Conservation (phyloP, 2,113 vertebrate species). For the Eptatretus burgeri region DNA sequence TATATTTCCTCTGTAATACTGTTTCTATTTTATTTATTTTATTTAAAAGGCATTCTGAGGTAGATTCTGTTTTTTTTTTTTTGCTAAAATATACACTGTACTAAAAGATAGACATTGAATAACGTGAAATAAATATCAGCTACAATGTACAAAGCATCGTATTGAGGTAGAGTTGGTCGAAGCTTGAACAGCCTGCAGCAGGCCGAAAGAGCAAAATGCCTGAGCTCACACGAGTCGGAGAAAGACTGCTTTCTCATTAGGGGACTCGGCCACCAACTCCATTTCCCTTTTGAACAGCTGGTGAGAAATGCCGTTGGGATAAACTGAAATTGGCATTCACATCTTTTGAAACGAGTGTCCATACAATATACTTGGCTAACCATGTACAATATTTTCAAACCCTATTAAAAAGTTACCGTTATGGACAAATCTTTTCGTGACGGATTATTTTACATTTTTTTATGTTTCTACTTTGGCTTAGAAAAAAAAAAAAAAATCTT, state of each 20-base stretch:
- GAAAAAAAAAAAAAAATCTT: no score
- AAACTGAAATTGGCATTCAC: background rate
- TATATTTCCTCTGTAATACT: background rate
- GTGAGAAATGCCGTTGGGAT: no score
- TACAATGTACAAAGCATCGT: conserved; percentile 4
- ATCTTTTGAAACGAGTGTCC: background rate
- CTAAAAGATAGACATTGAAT: conserved; percentile 1
- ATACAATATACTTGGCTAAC: background rate
- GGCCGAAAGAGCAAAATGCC: background rate
- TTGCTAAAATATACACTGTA: background rate
- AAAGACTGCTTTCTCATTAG: background rate
- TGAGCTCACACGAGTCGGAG: background rate
- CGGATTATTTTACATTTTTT: no score
- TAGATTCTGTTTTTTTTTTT: background rate
- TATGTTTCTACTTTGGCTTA: no score
- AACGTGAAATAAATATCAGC: conserved; percentile 4
- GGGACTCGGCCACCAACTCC: background rate
- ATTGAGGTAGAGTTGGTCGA: conserved; percentile 1
- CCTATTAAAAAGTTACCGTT: no score
- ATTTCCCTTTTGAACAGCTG: no score
- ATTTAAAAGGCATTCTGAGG: conserved; percentile 3
- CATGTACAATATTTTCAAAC: no score
- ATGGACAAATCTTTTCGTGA: no score
- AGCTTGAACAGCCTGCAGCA: background rate
- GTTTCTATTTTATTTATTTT: background rate